Conservation (phyloP, 2,113 vertebrate genomes). For the Ameiurus melas region DNA sequence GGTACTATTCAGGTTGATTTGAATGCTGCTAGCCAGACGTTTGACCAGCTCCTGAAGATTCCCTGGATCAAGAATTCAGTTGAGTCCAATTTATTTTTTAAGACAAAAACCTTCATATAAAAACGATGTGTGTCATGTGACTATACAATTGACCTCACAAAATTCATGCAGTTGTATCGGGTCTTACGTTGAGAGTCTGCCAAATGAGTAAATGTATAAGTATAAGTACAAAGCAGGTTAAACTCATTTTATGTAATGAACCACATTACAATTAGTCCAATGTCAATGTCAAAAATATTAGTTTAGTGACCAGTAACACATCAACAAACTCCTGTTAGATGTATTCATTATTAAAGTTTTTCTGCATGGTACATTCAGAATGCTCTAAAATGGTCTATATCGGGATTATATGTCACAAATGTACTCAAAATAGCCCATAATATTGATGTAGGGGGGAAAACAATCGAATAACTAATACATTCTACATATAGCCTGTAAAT, state of each 20-base stretch:
- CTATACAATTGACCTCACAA: no score
- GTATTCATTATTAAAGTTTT: background rate
- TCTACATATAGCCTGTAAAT: background rate
- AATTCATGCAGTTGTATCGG: no score
- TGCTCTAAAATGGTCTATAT: background rate
- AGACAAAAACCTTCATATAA: background rate
- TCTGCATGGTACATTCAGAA: background rate
- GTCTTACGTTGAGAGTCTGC: no score
- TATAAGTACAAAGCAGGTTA: no score
- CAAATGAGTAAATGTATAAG: no score
- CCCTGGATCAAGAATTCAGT: slow-evolving; percentile 66
- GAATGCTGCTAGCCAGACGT: slow-evolving; percentile 58
- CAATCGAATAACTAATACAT: background rate
- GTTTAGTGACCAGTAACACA: no score
- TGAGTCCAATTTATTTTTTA: slow-evolving; percentile 30
- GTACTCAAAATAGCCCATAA: background rate
- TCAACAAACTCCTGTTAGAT: background rate
- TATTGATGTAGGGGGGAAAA: background rate
- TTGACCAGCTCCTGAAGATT: slow-evolving; percentile 58
- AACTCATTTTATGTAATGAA: no score
- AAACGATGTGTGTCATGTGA: background rate
- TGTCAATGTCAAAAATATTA: no score
- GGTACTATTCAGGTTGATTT: slow-evolving; percentile 61
- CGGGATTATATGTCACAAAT: background rate
- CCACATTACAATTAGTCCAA: no score